phyloP scores from a whole-genome alignment of 1,140 invertebrate genomes.

The Pseudoatta argentina region DNA sequence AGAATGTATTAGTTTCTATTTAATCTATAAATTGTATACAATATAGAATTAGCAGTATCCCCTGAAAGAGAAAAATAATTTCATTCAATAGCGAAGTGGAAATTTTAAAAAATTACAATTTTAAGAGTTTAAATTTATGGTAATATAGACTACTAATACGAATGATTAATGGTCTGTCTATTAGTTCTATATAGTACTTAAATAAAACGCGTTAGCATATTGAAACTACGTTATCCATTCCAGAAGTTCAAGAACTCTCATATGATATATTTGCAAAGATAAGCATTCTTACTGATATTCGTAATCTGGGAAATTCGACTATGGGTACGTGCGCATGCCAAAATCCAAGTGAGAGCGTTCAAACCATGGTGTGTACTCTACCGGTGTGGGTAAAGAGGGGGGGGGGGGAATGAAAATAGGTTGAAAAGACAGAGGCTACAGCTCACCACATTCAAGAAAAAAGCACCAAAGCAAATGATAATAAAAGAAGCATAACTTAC shows the following conservation, averaged over 20 bases:
- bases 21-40: slow-evolving; percentile 18
- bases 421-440: slow-evolving; percentile 66
- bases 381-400: background rate
- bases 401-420: background rate
- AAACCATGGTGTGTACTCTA: slow-evolving; percentile 44
- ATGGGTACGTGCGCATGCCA: slow-evolving; percentile 77
- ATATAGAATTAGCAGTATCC: background rate
- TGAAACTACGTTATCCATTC: slow-evolving; percentile 27
- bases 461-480: slow-evolving; percentile 85
- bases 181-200: slow-evolving; percentile 20
- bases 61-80: slow-evolving; percentile 2
- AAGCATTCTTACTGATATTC: slow-evolving; percentile 35
- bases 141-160: background rate
- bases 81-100: background rate
- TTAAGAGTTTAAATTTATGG: background rate
- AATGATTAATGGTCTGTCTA: slow-evolving; percentile 25
- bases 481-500: slow-evolving; percentile 87
- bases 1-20: slow-evolving; percentile 34
- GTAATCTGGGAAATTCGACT: slow-evolving; percentile 53
- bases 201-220: slow-evolving; percentile 14
- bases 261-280: background rate
- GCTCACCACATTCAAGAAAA: slow-evolving; percentile 79
- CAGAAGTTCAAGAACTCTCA: slow-evolving; percentile 10
- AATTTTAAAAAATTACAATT: background rate
- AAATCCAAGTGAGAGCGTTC: slow-evolving; percentile 52